phyloP scores from a whole-genome alignment of 2,888 invertebrate species.

The Myopa tessellatipennis region DNA sequence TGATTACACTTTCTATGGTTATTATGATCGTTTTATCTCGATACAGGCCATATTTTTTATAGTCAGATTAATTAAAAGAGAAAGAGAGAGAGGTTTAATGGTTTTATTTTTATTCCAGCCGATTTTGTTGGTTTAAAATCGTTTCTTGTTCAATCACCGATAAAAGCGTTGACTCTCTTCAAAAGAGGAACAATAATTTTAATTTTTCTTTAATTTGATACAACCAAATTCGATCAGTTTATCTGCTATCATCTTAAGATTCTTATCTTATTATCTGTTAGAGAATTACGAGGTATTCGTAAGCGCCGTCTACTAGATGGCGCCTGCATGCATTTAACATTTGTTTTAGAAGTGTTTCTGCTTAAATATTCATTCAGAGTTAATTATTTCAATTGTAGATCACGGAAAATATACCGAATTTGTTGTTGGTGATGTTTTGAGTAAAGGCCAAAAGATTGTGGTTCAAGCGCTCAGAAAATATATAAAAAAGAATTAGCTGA shows the following conservation, averaged over 20 bases:
- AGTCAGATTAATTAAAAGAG: too few relatives aligned
- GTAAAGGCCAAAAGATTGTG: not conserved
- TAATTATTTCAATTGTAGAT: too few relatives aligned
- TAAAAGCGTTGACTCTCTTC: not conserved
- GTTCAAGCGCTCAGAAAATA: not conserved
- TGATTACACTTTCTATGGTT: constrained; percentile 4
- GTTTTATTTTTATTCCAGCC: not conserved
- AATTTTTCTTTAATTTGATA: not conserved
- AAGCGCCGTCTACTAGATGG: too few relatives aligned
- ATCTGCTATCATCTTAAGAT: not conserved
- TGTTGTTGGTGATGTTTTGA: not conserved
- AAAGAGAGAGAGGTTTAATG: not conserved
- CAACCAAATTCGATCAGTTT: not conserved
- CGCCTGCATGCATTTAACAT: too few relatives aligned
- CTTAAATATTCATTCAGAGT: too few relatives aligned
- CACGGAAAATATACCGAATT: not conserved
- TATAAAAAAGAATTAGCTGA: not conserved
- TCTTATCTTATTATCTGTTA: not conserved
- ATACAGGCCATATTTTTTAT: not conserved
- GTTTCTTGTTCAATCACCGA: not conserved
- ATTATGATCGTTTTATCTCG: not conserved
- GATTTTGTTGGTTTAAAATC: not conserved
- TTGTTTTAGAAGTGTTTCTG: too few relatives aligned
- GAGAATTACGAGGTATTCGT: too few relatives aligned
- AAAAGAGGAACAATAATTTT: not conserved